phyloP scores from a whole-genome alignment of 2,113 vertebrate genomes.

The Pristiophorus japonicus region DNA sequence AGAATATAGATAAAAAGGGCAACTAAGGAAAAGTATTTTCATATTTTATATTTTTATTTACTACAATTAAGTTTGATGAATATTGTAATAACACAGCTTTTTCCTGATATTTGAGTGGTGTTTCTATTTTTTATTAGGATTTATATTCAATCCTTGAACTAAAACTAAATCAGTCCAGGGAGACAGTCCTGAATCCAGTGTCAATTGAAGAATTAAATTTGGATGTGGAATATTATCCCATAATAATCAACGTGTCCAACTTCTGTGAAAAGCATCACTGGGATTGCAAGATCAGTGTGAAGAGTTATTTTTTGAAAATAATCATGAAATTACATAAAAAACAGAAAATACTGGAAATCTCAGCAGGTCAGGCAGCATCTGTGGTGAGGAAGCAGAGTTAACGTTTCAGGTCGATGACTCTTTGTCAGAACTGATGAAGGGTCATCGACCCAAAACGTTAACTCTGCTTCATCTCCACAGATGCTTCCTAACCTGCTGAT shows the following conservation, averaged over 20 bases:
- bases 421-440: too few species aligned
- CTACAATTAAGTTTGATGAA: background rate
- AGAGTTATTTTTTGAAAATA: background rate
- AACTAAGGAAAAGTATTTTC: too few species aligned
- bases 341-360: too few species aligned
- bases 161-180: background rate
- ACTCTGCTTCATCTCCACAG: too few species aligned
- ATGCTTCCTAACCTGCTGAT: too few species aligned
- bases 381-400: too few species aligned
- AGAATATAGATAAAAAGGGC: too few species aligned
- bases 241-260: background rate
- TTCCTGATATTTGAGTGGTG: background rate
- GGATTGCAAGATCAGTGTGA: background rate
- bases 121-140: background rate
- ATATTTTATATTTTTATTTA: too few species aligned
- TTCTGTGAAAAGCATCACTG: background rate
- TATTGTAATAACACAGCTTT: background rate
- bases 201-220: background rate
- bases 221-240: background rate
- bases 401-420: too few species aligned
- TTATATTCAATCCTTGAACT: background rate
- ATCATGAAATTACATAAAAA: too few species aligned
- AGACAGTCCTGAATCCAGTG: background rate
- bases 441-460: too few species aligned
- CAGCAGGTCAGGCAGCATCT: too few species aligned